Conservation (phyloP, 2,888 invertebrate genomes). For the Apodemia zela region DNA sequence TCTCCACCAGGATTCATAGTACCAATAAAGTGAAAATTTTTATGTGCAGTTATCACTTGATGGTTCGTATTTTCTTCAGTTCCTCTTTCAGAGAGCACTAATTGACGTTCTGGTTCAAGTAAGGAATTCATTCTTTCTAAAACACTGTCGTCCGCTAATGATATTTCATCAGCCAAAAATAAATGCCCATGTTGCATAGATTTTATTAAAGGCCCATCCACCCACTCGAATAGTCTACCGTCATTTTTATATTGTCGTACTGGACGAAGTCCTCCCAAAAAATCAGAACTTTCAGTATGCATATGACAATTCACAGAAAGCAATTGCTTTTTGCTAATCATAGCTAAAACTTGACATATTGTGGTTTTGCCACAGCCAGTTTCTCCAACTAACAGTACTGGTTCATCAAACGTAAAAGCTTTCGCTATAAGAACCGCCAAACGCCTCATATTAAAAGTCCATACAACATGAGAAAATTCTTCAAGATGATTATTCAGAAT, state of each 20-base stretch:
- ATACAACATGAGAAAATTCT: slow-evolving; percentile 90
- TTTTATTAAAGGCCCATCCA: slow-evolving; percentile 95
- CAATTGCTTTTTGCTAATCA: slow-evolving; percentile 83
- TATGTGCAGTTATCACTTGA: slow-evolving; percentile 83
- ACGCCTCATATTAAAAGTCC: slow-evolving; percentile 95
- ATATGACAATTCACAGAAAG: slow-evolving; percentile 97
- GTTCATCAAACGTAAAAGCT: slow-evolving; percentile 94
- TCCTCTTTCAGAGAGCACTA: slow-evolving; percentile 95
- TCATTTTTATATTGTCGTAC: slow-evolving; percentile 84
- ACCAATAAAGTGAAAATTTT: slow-evolving; percentile 93
- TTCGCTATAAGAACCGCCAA: slow-evolving; percentile 89
- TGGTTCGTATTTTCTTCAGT: slow-evolving; percentile 81
- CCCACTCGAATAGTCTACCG: slow-evolving; percentile 95
- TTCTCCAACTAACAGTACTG: slow-evolving; percentile 96
- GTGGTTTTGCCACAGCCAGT: slow-evolving; percentile 99
- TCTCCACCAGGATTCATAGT: slow-evolving; percentile 99
- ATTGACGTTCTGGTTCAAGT: slow-evolving; percentile 93
- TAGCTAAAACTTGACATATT: slow-evolving; percentile 93
- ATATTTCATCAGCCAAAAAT: slow-evolving; percentile 99
- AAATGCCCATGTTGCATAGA: slow-evolving; percentile 94
- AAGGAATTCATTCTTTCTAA: slow-evolving; percentile 98
- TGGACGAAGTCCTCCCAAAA: slow-evolving; percentile 96
- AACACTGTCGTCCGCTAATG: slow-evolving; percentile 98
- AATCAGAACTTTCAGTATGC: slow-evolving; percentile 99
- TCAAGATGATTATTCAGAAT: slow-evolving; percentile 78